Conservation (phyloP, 2,888 invertebrate genomes). For the Drosophila picticornis region DNA sequence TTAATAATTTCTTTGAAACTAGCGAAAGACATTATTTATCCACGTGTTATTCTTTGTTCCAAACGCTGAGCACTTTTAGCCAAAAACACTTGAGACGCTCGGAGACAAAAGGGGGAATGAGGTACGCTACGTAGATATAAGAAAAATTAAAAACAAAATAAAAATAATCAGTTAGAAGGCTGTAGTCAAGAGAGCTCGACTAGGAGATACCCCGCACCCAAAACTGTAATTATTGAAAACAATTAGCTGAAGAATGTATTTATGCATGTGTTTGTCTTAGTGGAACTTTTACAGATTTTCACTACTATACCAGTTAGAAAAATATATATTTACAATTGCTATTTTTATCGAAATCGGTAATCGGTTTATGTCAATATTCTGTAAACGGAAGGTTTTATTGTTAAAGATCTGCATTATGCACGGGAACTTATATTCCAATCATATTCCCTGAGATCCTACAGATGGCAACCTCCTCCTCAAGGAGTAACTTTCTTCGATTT, state of each 20-base stretch:
- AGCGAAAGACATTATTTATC: slow-evolving; percentile 67
- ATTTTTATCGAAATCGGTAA: background rate
- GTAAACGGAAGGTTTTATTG: background rate
- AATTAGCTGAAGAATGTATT: background rate
- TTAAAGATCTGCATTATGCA: too few species aligned
- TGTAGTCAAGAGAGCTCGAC: background rate
- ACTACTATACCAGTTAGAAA: background rate
- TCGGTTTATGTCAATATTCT: background rate
- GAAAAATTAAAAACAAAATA: background rate
- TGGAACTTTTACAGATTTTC: background rate
- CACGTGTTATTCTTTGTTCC: slow-evolving; percentile 23
- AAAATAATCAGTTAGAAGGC: background rate
- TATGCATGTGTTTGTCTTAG: background rate
- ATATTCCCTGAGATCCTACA: background rate
- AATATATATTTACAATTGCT: background rate
- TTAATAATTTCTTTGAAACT: slow-evolving; percentile 69
- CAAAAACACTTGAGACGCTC: background rate
- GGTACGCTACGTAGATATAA: background rate
- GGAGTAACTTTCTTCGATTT: background rate
- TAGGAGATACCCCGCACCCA: background rate
- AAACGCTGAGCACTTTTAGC: background rate
- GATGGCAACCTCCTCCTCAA: background rate
- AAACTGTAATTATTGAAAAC: background rate
- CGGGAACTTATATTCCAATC: background rate
- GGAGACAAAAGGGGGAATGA: background rate